A percentile compares a stretch with the other conserved stretches of the same genome.
phyloP scores from a whole-genome alignment of 2,888 invertebrate species.

The Rhagophthalmus giganteus region DNA sequence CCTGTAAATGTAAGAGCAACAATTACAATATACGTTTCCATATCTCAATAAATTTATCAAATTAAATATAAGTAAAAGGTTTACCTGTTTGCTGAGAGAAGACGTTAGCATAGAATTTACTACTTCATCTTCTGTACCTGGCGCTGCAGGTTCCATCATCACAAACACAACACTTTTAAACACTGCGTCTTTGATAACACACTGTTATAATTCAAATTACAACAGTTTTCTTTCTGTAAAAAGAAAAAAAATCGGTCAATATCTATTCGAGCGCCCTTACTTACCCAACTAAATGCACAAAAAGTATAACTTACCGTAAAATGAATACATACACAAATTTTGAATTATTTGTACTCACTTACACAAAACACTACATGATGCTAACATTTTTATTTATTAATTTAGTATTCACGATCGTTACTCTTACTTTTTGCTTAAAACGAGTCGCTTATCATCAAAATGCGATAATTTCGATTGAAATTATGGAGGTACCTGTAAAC shows the following conservation, averaged over 20 bases:
- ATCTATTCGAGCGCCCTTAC: background rate
- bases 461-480: no score
- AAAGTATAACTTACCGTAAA: background rate
- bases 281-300: background rate
- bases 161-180: slow-evolving; percentile 28
- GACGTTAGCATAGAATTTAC: slow-evolving; percentile 9
- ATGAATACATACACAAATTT: background rate
- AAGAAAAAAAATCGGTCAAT: background rate
- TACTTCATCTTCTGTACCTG: slow-evolving; percentile 39
- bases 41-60: no score
- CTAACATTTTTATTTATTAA: no score
- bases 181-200: slow-evolving; percentile 19
- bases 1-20: no score
- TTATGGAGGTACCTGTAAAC: no score
- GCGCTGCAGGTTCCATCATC: slow-evolving; percentile 39
- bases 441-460: no score
- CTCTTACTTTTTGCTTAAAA: no score
- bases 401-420: no score
- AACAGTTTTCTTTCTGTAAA: background rate
- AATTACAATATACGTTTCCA: no score
- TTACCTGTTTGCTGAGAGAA: slow-evolving; percentile 38
- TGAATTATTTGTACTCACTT: no score
- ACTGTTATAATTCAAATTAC: slow-evolving; percentile 1
- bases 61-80: no score
- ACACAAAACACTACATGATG: background rate